These are phyloP conservation scores for Cryptus armator DNA, from an alignment of 2,888 invertebrate species.

Conservation along the genomic window DNA sequence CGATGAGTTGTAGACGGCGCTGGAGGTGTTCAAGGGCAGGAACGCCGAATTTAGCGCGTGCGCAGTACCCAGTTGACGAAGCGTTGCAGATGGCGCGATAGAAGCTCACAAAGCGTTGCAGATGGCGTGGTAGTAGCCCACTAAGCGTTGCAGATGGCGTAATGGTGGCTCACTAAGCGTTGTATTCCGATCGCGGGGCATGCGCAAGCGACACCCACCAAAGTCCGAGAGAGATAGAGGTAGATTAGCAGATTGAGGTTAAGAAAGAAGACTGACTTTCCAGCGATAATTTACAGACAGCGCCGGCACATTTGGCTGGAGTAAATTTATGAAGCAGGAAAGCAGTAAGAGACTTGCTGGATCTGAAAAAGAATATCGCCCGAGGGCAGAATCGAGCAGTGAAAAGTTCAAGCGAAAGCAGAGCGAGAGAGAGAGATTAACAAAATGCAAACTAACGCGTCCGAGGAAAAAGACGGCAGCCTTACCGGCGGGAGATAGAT, in stretches of 20 bases:
- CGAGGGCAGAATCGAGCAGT: neutral
- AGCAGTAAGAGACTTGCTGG: neutral
- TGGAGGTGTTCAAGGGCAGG: neutral
- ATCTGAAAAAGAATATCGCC: conserved; percentile 2
- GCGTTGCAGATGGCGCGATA: too few relatives aligned
- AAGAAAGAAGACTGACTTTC: neutral
- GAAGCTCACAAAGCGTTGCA: too few relatives aligned
- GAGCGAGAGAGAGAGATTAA: neutral
- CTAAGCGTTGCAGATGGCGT: neutral
- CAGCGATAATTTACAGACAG: neutral
- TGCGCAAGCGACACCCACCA: neutral
- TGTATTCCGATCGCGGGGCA: neutral
- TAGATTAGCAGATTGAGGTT: neutral
- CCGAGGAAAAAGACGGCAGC: too few relatives aligned
- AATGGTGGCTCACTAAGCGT: neutral
- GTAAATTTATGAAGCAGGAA: neutral
- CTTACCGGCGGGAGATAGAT: too few relatives aligned
- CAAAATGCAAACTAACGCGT: too few relatives aligned
- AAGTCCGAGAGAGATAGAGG: neutral
- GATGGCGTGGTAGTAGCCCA: too few relatives aligned
- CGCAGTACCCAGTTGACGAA: neutral
- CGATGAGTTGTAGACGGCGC: neutral
- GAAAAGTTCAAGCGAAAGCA: neutral
- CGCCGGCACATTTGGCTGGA: neutral
- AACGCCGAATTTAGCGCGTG: neutral